A percentile compares a stretch with the other conserved stretches of the same genome.
Evolutionary conservation across 37 sponge, comb jelly and placozoan species (phyloP).

Genomic region (Cliona cf. orientalis): DNA sequence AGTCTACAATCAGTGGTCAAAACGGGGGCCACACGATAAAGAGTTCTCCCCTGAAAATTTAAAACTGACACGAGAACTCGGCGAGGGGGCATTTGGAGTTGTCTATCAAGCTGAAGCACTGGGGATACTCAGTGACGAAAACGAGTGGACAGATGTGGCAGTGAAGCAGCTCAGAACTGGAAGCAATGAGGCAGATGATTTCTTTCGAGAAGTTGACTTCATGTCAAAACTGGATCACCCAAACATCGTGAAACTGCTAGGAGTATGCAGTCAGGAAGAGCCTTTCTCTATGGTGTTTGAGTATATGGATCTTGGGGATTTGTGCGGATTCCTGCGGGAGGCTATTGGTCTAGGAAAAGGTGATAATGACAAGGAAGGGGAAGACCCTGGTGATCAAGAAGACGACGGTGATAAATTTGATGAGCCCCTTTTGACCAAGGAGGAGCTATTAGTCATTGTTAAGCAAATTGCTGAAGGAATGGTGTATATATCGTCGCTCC

Average conservation of each 20-base stretch:
- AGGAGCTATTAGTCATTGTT: constrained; percentile 38
- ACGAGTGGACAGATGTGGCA: constrained; percentile 26
- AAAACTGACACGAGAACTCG: constrained; percentile 22
- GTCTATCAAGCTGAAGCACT: constrained; percentile 46
- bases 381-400: background rate
- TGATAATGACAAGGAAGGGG: no score
- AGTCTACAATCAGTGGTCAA: background rate
- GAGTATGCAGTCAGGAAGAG: constrained; percentile 54
- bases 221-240: constrained; percentile 58
- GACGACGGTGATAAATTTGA: background rate
- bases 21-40: constrained; percentile 38
- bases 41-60: constrained; percentile 47
- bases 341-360: constrained; percentile 28
- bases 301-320: constrained; percentile 66
- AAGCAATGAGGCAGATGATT: constrained; percentile 32
- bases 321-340: constrained; percentile 48
- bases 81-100: constrained; percentile 74
- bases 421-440: constrained; percentile 7
- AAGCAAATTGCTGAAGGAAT: constrained; percentile 54
- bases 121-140: constrained; percentile 12
- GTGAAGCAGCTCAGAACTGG: constrained; percentile 51
- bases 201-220: constrained; percentile 64
- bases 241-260: constrained; percentile 45
- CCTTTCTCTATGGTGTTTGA: constrained; percentile 68
- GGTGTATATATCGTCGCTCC: constrained; percentile 49